Percentiles rank a stretch among this genome's conserved stretches.
These are phyloP conservation scores for Malurus elegans DNA, from an alignment of 2,113 vertebrate species.

Conservation along the genomic window DNA sequence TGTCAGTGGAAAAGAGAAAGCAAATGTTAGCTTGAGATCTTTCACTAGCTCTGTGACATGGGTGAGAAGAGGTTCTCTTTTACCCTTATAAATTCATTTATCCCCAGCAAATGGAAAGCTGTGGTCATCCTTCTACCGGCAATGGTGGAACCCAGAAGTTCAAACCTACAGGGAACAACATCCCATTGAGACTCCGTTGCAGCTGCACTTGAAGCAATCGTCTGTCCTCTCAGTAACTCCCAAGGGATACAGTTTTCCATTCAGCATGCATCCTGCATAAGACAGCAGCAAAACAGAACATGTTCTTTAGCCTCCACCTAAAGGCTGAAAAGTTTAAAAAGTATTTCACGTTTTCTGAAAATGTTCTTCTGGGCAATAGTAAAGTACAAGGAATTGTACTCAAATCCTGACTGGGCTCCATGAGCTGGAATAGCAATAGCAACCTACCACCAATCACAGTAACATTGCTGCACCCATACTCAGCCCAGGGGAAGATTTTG, in stretches of 20 bases:
- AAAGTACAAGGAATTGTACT: background rate
- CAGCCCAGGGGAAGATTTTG: background rate
- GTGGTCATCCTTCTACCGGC: background rate
- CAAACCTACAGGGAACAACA: slow-evolving; percentile 59
- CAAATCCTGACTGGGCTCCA: background rate
- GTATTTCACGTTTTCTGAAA: background rate
- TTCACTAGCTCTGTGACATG: background rate
- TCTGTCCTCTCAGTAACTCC: background rate
- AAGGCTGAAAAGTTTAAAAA: background rate
- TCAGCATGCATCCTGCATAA: background rate
- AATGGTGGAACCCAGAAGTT: background rate
- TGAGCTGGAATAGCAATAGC: background rate
- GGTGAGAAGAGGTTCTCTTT: background rate
- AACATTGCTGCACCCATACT: background rate
- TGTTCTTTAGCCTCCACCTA: background rate
- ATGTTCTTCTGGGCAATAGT: background rate
- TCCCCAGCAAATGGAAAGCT: background rate
- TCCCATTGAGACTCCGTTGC: fast-evolving
- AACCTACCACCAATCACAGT: background rate
- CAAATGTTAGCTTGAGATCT: background rate
- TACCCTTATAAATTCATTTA: background rate
- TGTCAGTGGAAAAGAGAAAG: background rate
- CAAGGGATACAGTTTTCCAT: background rate
- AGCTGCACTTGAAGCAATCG: background rate
- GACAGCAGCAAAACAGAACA: background rate